Base-by-base conservation (phyloP, 2,113 vertebrate genomes). In the Xerus inauris region DNA sequence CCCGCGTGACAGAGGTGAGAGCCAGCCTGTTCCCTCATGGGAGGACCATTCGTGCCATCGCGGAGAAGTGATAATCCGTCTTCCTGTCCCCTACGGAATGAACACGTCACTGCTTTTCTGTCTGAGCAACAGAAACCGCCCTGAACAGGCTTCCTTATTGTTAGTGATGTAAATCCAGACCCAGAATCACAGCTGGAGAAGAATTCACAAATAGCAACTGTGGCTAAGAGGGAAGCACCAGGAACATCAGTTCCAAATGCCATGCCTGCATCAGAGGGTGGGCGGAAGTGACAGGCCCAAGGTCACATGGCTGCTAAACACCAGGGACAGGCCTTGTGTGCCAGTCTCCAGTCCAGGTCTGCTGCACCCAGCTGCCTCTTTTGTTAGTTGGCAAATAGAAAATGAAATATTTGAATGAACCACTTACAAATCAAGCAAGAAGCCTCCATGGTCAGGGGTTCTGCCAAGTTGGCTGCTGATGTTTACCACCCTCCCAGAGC, bases 281-380 rank as follows among this genome's bases (percentile, higher is more conserved):
- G 5, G 32, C 45, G 45, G 14, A 51, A 28, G 30, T 28, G 54
- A 72, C 71, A 38, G 73, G 69, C 47, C n/a, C 32, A 20, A 40
- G 72, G 85, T 42, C 91, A 40, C 94, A 73, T 45, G 67, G 75
- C 89, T n/a, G 13, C 14, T 51, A 14, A 51, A 17, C 49, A 14
- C 49, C 13, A 8, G 79, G 32, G 84, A 4, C 0, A 0, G 47
- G 28, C 51, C 69, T 65, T 1, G 7, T 28, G 22, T 19, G 1
- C 4, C 17, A 22, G 32, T 45, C 89, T 64, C 51, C 49, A 3
- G 38, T 8, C 40, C 47, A 8, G 30, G 24, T 35, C 49, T 62
- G n/a, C 47, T 11, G n/a, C 1, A n/a, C 19, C 45, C 69, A 13
- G 65, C 3, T 40, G 30, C 40, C 17, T 13, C 73, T 82, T 8